Evolutionary conservation across 2,113 vertebrate species (phyloP).

Genomic region (Silurus glanis): DNA sequence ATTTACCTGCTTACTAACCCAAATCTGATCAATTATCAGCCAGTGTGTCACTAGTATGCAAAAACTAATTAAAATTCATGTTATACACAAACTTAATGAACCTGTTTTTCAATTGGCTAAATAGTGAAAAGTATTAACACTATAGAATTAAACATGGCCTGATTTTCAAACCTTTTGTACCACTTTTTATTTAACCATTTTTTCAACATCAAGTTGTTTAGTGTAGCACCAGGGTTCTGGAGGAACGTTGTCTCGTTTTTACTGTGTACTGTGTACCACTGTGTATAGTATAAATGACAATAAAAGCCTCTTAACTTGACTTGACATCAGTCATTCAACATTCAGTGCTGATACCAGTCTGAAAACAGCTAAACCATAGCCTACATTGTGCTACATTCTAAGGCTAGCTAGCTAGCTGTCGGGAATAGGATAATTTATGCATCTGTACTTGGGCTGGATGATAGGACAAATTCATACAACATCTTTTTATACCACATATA

Average conservation of each 20-base stretch:
- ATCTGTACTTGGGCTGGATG: background rate
- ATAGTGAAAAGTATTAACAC: background rate
- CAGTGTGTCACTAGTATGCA: background rate
- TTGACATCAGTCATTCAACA: background rate
- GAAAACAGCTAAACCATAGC: background rate
- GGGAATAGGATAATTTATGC: background rate
- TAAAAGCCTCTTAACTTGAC: no score
- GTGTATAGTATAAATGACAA: no score
- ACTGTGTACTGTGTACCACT: no score
- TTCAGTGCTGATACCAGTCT: background rate
- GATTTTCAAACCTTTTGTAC: background rate
- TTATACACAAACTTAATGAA: background rate
- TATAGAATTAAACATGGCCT: background rate
- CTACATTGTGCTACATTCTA: background rate
- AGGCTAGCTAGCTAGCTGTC: background rate
- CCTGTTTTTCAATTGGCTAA: background rate
- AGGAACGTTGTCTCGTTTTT: no score
- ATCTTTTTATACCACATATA: background rate
- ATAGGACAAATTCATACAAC: background rate
- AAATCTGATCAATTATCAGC: background rate
- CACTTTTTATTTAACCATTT: background rate
- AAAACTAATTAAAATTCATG: background rate
- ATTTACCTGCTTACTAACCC: background rate
- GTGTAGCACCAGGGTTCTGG: no score
- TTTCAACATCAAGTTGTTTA: background rate